phyloP scores from a whole-genome alignment of 2,888 invertebrate species.

The Thymelicus lineola region DNA sequence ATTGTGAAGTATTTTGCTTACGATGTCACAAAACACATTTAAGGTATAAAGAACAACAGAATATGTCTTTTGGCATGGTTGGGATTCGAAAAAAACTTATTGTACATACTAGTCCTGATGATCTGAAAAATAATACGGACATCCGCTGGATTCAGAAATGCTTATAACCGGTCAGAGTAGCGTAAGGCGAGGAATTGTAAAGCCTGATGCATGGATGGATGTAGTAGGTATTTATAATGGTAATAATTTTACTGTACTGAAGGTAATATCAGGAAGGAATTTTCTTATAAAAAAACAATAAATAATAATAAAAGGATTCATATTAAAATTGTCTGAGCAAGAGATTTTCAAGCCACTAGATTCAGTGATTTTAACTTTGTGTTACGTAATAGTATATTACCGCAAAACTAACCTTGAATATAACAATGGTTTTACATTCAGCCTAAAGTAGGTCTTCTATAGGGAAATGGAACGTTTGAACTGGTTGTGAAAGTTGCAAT shows the following conservation, averaged over 20 bases:
- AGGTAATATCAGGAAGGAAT: too few species aligned
- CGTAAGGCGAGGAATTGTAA: too few species aligned
- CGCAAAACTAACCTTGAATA: neutral
- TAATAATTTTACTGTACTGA: too few species aligned
- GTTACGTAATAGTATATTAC: neutral
- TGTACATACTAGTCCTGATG: too few species aligned
- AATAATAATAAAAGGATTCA: neutral
- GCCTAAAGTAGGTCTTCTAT: neutral
- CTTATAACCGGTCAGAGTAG: too few species aligned
- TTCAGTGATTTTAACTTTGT: neutral
- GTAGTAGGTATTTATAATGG: too few species aligned
- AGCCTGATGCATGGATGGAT: too few species aligned
- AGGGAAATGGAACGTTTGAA: neutral
- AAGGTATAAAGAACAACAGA: neutral
- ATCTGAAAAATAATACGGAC: too few species aligned
- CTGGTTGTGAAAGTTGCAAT: neutral
- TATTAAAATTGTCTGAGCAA: neutral
- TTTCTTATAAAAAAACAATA: too few species aligned
- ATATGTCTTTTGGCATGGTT: too few species aligned
- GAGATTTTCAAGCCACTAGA: neutral
- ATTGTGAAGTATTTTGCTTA: slow-evolving; percentile 14
- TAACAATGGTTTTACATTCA: slow-evolving; percentile 4
- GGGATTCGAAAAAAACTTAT: too few species aligned
- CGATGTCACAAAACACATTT: neutral
- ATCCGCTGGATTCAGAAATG: too few species aligned